A percentile compares a stretch with the other conserved stretches of the same genome.
Conservation (phyloP, 2,113 vertebrate species). For the Chaetops frenatus region DNA sequence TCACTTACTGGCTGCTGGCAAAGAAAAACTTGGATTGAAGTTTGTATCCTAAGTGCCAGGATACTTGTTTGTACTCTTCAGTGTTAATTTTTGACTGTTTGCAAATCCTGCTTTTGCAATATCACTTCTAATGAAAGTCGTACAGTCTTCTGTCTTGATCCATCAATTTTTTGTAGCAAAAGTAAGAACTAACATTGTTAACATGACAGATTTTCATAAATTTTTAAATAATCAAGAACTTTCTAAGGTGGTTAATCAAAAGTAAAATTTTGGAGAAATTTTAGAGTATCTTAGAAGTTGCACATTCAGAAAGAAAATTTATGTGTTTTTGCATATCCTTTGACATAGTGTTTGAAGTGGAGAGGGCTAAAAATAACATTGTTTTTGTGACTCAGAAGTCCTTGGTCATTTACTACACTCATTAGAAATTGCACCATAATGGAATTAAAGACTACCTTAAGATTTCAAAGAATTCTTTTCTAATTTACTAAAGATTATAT, state of each 20-base stretch:
- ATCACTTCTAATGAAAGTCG: not conserved
- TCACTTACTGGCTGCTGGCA: not conserved
- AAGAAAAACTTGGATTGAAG: not conserved
- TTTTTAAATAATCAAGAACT: not conserved
- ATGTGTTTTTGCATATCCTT: not conserved
- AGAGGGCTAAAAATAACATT: not conserved
- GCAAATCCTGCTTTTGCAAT: not conserved
- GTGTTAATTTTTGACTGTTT: not conserved
- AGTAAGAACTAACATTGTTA: not conserved
- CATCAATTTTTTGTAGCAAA: not conserved
- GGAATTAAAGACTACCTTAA: not conserved
- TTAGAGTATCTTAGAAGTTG: not conserved
- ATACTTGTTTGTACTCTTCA: not conserved
- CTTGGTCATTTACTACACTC: not conserved
- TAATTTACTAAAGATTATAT: not conserved
- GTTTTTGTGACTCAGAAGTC: not conserved
- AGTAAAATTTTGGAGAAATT: not conserved
- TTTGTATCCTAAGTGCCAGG: not conserved
- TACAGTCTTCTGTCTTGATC: not conserved
- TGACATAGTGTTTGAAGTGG: not conserved
- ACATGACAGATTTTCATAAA: not conserved
- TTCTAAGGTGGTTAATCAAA: not conserved
- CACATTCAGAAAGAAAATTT: not conserved
- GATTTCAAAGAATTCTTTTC: not conserved
- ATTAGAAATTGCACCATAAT: not conserved